A percentile compares a stretch with the other conserved stretches of the same genome.
These are phyloP conservation scores for Dendropsophus ebraccatus DNA, from an alignment of 2,113 vertebrate species.

Conservation along the genomic window DNA sequence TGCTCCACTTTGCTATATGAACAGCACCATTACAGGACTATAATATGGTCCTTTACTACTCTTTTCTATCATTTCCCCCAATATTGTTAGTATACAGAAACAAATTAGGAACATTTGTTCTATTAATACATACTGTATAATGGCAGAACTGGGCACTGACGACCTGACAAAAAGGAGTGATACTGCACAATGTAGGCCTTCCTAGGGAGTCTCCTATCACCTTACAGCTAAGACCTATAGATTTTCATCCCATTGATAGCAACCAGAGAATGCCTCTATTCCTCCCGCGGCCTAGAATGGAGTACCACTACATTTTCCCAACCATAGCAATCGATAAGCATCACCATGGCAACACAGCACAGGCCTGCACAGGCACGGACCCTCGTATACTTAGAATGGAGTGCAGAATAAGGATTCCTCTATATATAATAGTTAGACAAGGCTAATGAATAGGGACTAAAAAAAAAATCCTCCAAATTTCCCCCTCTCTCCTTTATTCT, in stretches of 20 bases:
- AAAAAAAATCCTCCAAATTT: neutral
- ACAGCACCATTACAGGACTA: no score
- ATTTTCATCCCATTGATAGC: constrained; percentile 42
- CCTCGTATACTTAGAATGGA: constrained; percentile 17
- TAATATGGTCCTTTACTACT: no score
- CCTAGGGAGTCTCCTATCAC: constrained; percentile 6
- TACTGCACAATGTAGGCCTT: constrained; percentile 19
- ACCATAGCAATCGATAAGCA: constrained; percentile 54
- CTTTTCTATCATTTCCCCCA: no score
- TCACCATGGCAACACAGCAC: constrained; percentile 49
- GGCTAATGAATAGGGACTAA: neutral
- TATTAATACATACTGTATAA: no score
- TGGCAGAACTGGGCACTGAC: neutral
- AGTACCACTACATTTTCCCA: constrained; percentile 45
- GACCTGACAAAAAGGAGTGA: neutral
- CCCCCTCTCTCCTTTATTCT: constrained; percentile 12
- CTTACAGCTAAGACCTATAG: constrained; percentile 48
- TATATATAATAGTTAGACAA: neutral
- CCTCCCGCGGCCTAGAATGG: constrained; percentile 46
- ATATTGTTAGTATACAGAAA: no score
- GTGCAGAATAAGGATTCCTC: neutral
- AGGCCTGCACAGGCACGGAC: constrained; percentile 33
- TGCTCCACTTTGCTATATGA: no score
- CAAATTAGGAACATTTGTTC: no score
- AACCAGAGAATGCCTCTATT: constrained; percentile 38